These are phyloP conservation scores for Cosmopolites sordidus DNA, from an alignment of 2,888 invertebrate species.

Conservation along the genomic window DNA sequence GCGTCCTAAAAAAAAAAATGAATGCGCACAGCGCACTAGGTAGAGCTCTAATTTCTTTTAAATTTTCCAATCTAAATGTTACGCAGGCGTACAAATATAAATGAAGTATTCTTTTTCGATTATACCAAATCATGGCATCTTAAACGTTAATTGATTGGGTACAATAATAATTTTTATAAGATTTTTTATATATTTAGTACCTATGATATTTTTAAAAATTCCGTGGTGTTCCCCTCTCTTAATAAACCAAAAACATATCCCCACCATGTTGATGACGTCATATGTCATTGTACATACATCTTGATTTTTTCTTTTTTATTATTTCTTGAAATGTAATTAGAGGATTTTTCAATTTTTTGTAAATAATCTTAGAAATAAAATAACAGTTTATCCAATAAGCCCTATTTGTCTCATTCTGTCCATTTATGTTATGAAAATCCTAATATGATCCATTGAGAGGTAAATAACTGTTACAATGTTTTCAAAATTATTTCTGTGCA, in stretches of 20 bases:
- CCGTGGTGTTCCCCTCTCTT: not conserved
- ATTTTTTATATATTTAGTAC: too few species aligned
- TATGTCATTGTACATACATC: conserved; percentile 10
- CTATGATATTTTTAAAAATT: not conserved
- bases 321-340: conserved; percentile 11
- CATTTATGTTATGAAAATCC: conserved; percentile 15
- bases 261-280: conserved; percentile 14
- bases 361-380: conserved; percentile 3
- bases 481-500: not conserved
- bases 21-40: too few species aligned
- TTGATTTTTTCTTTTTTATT: conserved; percentile 10
- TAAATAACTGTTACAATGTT: conserved; percentile 2
- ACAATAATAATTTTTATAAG: too few species aligned
- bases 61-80: too few species aligned
- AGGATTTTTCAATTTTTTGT: conserved; percentile 11
- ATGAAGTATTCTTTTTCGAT: too few species aligned
- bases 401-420: conserved; percentile 13
- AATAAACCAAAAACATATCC: conserved; percentile 1
- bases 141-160: too few species aligned
- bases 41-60: too few species aligned
- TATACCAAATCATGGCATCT: too few species aligned
- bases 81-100: too few species aligned
- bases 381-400: not conserved
- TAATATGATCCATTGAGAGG: conserved; percentile 2
- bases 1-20: too few species aligned